These are phyloP conservation scores for Tupiocoris notatus DNA, from an alignment of 2,888 invertebrate species.

Conservation along the genomic window DNA sequence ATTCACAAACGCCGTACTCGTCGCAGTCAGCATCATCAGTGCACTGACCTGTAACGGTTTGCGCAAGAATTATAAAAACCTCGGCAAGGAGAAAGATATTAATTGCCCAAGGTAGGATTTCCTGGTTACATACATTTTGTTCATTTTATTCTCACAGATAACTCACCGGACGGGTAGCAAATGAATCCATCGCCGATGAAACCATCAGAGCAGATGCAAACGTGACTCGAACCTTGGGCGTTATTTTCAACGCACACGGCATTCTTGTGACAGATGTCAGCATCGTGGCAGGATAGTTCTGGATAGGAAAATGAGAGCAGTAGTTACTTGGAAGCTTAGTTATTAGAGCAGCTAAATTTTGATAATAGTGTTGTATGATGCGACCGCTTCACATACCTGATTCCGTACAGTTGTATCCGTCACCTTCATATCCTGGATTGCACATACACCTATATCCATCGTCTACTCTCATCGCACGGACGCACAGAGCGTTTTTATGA, in stretches of 20 bases:
- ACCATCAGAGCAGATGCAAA: conserved; percentile 76
- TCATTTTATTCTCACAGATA: too few species aligned
- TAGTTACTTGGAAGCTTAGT: too few species aligned
- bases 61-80: too few species aligned
- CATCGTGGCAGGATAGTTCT: conserved; percentile 53
- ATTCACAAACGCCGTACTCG: conserved; percentile 70
- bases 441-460: conserved; percentile 68
- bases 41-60: conserved; percentile 14
- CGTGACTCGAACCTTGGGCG: conserved; percentile 56
- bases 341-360: too few species aligned
- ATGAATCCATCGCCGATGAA: conserved; percentile 79
- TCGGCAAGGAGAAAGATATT: too few species aligned
- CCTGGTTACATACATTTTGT: too few species aligned
- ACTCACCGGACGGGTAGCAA: conserved; percentile 59
- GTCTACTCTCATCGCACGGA: conserved; percentile 57
- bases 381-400: conserved; percentile 55
- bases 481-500: conserved; percentile 77
- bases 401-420: conserved; percentile 72
- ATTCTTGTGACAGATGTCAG: conserved; percentile 76
- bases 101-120: too few species aligned
- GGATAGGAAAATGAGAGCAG: too few species aligned
- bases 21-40: conserved; percentile 66
- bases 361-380: too few species aligned
- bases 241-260: conserved; percentile 73
- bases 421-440: conserved; percentile 79